Percentiles rank a stretch among this genome's conserved stretches.
Conservation (phyloP, 2,888 invertebrate genomes). For the Aphrophora alni region DNA sequence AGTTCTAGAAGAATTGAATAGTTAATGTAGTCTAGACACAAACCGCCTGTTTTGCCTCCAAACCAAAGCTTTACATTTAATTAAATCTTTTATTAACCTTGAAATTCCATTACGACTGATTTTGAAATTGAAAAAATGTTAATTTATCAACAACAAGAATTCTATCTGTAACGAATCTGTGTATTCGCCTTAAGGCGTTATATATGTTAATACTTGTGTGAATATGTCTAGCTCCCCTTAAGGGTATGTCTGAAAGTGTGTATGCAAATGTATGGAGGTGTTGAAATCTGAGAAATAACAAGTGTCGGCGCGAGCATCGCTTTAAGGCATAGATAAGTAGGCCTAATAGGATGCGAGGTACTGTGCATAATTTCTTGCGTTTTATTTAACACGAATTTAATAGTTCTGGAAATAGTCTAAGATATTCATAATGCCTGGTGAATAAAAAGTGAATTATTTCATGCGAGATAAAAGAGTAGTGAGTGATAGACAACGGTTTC, state of each 20-base stretch:
- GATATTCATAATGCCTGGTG: background rate
- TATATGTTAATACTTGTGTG: no score
- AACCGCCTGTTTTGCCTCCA: no score
- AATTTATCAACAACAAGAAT: no score
- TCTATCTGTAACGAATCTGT: background rate
- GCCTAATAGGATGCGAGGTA: background rate
- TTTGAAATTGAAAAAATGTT: no score
- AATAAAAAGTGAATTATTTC: background rate
- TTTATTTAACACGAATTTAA: background rate
- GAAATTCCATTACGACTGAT: no score
- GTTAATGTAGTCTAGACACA: no score
- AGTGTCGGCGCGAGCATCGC: background rate
- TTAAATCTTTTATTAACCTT: no score
- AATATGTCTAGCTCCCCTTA: background rate
- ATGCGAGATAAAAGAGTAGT: no score
- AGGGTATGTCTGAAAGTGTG: background rate
- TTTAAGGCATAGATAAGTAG: background rate
- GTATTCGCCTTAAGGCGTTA: background rate
- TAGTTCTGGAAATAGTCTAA: background rate
- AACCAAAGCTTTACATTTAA: no score
- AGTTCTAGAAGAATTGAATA: no score
- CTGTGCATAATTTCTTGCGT: no score
- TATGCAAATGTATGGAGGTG: background rate
- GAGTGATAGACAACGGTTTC: no score
- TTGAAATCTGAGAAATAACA: background rate